These are phyloP conservation scores for Oscheius sp. DNA, from an alignment of 2,888 invertebrate genomes.

Conservation along the genomic window DNA sequence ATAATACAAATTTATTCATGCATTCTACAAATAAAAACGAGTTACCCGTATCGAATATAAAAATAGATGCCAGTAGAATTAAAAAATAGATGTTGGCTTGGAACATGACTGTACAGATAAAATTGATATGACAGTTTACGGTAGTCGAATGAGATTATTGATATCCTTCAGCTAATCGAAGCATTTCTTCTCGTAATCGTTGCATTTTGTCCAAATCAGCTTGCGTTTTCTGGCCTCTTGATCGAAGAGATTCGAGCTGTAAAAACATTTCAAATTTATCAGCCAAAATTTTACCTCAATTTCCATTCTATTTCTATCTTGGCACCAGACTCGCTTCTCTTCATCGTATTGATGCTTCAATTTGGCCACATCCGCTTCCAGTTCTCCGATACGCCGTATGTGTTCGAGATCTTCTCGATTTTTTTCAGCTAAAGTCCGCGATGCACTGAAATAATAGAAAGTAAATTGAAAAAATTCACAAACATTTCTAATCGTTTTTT, in stretches of 20 bases:
- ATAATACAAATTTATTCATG: constrained; percentile 9
- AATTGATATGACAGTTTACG: not conserved
- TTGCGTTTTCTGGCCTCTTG: constrained; percentile 34
- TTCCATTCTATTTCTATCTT: constrained; percentile 14
- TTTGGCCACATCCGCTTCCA: constrained; percentile 26
- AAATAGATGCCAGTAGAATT: not conserved
- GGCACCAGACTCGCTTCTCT: not conserved
- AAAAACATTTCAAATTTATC: not conserved
- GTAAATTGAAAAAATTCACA: too few relatives aligned
- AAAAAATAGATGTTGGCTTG: not conserved
- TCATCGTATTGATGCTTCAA: constrained; percentile 21
- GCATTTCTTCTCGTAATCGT: constrained; percentile 38
- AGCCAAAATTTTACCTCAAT: constrained; percentile 4
- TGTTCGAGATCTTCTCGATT: constrained; percentile 11
- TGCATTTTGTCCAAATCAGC: constrained; percentile 36
- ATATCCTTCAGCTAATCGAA: constrained; percentile 35
- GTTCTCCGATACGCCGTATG: constrained; percentile 15
- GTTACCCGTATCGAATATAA: not conserved
- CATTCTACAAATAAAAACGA: constrained; percentile 19
- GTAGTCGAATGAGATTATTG: not conserved
- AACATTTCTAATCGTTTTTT: constrained; percentile 34
- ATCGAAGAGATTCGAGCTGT: constrained; percentile 23
- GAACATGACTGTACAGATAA: not conserved
- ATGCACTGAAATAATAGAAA: constrained; percentile 28
- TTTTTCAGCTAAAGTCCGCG: constrained; percentile 12